Evolutionary conservation across 2,113 vertebrate genomes (phyloP), one percentile per base, ranked within the genome.

Genomic region (Haemorhous mexicanus): DNA sequence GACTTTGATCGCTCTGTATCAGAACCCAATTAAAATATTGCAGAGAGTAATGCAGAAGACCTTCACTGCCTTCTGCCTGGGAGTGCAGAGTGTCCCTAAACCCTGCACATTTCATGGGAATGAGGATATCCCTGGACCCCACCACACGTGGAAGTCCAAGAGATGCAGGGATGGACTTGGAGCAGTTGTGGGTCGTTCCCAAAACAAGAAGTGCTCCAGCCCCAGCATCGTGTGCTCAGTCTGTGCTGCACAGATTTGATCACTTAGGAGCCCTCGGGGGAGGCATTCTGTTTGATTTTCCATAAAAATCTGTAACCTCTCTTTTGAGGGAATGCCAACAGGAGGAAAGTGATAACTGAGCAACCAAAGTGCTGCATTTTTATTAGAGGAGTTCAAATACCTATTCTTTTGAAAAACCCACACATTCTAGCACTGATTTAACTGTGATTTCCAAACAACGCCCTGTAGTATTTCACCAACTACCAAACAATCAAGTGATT

Each of bases 401-500:
- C n/a, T 43, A 0, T 28, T 64, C 6, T 30, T 53, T 17, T 6
- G 11, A 4, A 61, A 32, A 55, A 7, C 8, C 6, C 6, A 3
- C 16, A 21, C 13, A 56, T 10, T 26, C 18, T 32, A 70, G 21
- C 66, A 26, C 33, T 66, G 16, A 30, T 4, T 81, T 69, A 68
- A 32, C 11, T 26, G 1, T 39, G 16, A 10, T 9, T 44, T 55
- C 17, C 4, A 58, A 76, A 13, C 33, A 24, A 16, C 4, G 0
- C 21, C 15, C n/a, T 46, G 16, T 39, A 6, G 4, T 5, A 14
- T 19, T 79, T 47, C 24, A 10, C 55, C n/a, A 27, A 15, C 47
- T 59, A 17, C 11, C 23, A n/a, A 9, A 6, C 17, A 15, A 16
- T 3, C 1, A 0, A 41, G 22, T 1, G 9, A 26, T n/a, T 27